Percentiles rank a stretch among this genome's conserved stretches.
phyloP scores from a whole-genome alignment of 1,140 invertebrate genomes.

The Tetramorium parvispinum region DNA sequence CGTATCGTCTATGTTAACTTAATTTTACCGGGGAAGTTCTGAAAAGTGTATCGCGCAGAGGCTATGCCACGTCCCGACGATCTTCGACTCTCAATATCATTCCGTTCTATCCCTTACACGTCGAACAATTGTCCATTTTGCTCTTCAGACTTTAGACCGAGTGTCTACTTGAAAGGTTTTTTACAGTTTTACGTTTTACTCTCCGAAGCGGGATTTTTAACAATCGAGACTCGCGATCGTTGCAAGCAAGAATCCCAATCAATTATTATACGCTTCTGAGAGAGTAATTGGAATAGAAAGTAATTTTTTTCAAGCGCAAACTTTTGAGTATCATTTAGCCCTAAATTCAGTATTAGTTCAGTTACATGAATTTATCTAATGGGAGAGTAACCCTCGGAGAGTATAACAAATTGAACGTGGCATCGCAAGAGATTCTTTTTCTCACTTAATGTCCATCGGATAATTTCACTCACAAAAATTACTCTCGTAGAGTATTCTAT shows the following conservation, averaged over 20 bases:
- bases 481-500: background rate
- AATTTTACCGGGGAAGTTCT: slow-evolving; percentile 37
- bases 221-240: background rate
- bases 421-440: background rate
- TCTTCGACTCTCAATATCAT: slow-evolving; percentile 14
- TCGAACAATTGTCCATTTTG: background rate
- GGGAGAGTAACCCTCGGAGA: background rate
- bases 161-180: background rate
- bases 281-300: background rate
- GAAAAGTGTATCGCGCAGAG: slow-evolving; percentile 35
- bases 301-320: background rate
- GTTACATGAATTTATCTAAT: background rate
- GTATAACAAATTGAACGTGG: slow-evolving; percentile 12
- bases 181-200: background rate
- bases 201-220: background rate
- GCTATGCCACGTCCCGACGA: background rate
- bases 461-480: slow-evolving; percentile 8
- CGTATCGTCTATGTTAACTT: slow-evolving; percentile 6
- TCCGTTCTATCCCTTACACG: background rate
- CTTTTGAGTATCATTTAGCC: background rate
- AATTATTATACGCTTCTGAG: background rate
- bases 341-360: background rate
- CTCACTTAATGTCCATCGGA: background rate
- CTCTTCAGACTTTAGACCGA: slow-evolving; percentile 46
- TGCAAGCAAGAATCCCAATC: background rate